Conservation (phyloP, 2,888 invertebrate species). For the Atrina japonica region DNA sequence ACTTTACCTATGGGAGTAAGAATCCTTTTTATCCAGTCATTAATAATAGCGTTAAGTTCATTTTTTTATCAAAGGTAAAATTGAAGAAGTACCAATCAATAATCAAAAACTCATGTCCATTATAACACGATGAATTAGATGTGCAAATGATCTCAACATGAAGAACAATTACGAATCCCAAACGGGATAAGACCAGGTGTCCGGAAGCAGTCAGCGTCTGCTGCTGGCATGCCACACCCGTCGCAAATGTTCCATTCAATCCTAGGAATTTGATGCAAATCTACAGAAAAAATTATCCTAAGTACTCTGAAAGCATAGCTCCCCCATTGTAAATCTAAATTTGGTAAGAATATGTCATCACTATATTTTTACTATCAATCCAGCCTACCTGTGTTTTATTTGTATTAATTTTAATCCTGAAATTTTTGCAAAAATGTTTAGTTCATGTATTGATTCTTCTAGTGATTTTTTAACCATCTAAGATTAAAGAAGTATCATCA, state of each 20-base stretch:
- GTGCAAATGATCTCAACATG: no score
- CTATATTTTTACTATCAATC: neutral
- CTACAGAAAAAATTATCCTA: slow-evolving; percentile 1
- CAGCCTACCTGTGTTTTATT: neutral
- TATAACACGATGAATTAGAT: no score
- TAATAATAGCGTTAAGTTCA: neutral
- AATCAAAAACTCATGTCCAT: no score
- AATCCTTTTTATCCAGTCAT: neutral
- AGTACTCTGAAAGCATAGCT: neutral
- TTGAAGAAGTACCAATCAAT: no score
- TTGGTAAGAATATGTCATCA: neutral
- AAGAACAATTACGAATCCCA: no score
- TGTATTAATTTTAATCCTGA: neutral
- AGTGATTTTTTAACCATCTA: slow-evolving; percentile 3
- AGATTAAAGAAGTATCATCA: slow-evolving; percentile 1
- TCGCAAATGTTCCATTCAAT: no score
- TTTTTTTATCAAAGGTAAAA: neutral
- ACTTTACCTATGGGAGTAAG: neutral
- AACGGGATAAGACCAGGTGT: no score
- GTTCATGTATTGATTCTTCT: neutral
- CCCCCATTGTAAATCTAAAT: neutral
- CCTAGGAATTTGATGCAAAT: neutral
- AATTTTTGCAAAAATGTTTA: neutral
- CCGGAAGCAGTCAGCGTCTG: no score
- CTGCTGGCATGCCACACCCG: no score